Evolutionary conservation across 2,888 invertebrate genomes (phyloP).

Genomic region (Coleophora deauratella): DNA sequence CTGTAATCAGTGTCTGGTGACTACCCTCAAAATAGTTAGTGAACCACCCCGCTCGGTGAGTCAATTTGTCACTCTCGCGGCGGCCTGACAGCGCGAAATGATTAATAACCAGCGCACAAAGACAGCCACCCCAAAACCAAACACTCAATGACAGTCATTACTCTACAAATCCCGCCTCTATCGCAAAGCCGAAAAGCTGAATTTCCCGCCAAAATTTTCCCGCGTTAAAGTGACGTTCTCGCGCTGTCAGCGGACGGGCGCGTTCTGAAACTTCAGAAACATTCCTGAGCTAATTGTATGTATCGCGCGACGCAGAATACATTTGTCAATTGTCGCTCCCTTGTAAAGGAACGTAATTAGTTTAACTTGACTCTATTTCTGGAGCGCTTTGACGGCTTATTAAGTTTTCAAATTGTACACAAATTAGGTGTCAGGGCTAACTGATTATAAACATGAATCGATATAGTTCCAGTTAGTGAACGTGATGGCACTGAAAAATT

Average conservation of each 20-base stretch:
- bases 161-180: slow-evolving; percentile 47
- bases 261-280: slow-evolving; percentile 40
- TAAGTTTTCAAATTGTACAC: slow-evolving; percentile 71
- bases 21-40: slow-evolving; percentile 31
- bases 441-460: slow-evolving; percentile 48
- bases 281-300: slow-evolving; percentile 67
- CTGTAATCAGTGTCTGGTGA: background rate
- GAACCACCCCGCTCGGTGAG: slow-evolving; percentile 36
- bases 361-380: slow-evolving; percentile 51
- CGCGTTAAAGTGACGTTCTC: slow-evolving; percentile 26
- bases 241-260: slow-evolving; percentile 39
- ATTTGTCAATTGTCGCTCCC: slow-evolving; percentile 70
- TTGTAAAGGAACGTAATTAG: slow-evolving; percentile 60
- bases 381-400: slow-evolving; percentile 71
- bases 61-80: slow-evolving; percentile 62
- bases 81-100: slow-evolving; percentile 56
- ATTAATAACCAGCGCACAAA: slow-evolving; percentile 62
- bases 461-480: slow-evolving; percentile 19
- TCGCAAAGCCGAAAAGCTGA: slow-evolving; percentile 31
- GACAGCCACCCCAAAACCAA: slow-evolving; percentile 54
- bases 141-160: slow-evolving; percentile 57
- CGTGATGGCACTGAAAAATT: slow-evolving; percentile 46
- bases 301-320: slow-evolving; percentile 57
- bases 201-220: slow-evolving; percentile 25
- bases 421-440: slow-evolving; percentile 69